Evolutionary conservation across 2,888 invertebrate genomes (phyloP), one percentile per base, ranked within the genome.

Genomic region (Sympetrum striolatum): DNA sequence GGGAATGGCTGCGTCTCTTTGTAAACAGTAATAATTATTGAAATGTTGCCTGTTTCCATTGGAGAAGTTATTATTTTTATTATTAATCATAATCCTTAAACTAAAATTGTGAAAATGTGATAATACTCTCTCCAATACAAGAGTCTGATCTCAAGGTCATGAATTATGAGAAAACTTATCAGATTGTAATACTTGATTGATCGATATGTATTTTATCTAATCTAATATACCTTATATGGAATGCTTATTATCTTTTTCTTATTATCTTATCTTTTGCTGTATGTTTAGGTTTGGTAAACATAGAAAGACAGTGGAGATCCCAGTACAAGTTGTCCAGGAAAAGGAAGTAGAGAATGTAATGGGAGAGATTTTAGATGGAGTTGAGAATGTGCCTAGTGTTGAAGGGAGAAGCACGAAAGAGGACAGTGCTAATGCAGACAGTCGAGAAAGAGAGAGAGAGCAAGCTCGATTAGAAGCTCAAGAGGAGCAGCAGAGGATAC

Each of bases 241-340:
- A 44, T 44, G 44, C 10, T 44, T 44, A 8, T 8, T 44, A 44
- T 10, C 10, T 8, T 8, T 44, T 44, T 64, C 73, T 14, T 73
- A 25, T 25, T 25, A 25, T 5, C 2, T 58, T 3, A 60, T 64
- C 64, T 73, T 73, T 31, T 25, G 73, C 25, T 31, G 5, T 31
- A 25, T 73, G 25, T 90, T 18, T 91, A 96, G 96, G 93, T 96
- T 96, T 93, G 96, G 96, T 3, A 96, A 96, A 93, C 96, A 96
- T 93, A 94, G 96, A 90, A 96, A 96, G 93, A 92, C 92, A 0
- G 86, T 91, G 31, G 92, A 91, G 31, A 91, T 90, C 12, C 91
- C 92, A 0, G 91, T 92, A 31, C 92, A 92, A 79, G 91, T 91
- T 37, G 92, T 91, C 58, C 92, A 91, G 90, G 91, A 91, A 44